Evolutionary conservation across 2,888 invertebrate species (phyloP), one percentile per base, ranked within the genome.

Genomic region (Epistrophe eligans): DNA sequence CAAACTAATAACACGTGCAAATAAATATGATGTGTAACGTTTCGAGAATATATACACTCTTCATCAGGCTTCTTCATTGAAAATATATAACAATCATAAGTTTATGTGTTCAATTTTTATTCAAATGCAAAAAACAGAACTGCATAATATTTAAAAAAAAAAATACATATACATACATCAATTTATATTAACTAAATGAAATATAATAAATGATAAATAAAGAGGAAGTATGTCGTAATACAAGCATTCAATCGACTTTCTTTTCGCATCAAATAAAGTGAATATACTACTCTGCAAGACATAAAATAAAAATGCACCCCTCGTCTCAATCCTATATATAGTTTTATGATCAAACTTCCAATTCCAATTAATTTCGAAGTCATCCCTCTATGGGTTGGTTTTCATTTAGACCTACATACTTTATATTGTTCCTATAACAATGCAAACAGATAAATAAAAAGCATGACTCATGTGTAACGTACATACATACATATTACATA

Each of bases 391-490:
- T 43, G 19, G 4, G 0, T 58, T 35, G 4, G 0, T 58, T 71
- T 13, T 19, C 50, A 64, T 15, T 40, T n/a, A 45, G 3, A 40
- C 43, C 10, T 40, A 40, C 4, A 10, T 24, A 43, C 19, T 28
- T 28, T 19, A 62, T 40, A 40, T 40, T 40, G 15, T 62, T 15
- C 24, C 62, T 40, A 67, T 24, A n/a, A 64, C 32, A 64, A 74
- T 64, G 40, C 64, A 57, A 66, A 67, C 38, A 45, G 38, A 11
- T 40, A 67, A 70, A 45, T 50, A 52, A 60, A n/a, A 67, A 70
- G 45, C 11, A 77, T 82, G 82, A 82, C 82, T 82, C 82, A 82
- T 64, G 17, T 24, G 6, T 43, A n/a, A 3, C 3, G 28, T 17
- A 35, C n/a, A n/a, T 9, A 35, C 35, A 9, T 32, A 32, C 7